phyloP scores from a whole-genome alignment of 2,888 invertebrate species.

The Zaprionus bogoriensis region DNA sequence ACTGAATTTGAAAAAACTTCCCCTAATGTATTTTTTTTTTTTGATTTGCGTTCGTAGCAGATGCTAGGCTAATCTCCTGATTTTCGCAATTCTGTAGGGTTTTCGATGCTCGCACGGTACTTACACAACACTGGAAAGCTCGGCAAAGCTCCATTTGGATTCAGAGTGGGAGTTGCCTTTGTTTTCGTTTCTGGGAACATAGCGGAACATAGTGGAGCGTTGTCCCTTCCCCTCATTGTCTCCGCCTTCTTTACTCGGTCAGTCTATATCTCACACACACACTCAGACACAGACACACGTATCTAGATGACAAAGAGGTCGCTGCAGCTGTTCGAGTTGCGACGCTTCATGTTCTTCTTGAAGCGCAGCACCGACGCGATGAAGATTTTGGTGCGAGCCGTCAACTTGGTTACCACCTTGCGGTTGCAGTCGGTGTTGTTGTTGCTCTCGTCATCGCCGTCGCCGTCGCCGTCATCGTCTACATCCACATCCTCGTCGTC shows the following conservation, averaged over 20 bases:
- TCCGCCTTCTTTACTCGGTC: background rate
- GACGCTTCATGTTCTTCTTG: constrained; percentile 80
- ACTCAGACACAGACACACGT: background rate
- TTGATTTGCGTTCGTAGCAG: too few relatives aligned
- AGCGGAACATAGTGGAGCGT: too few relatives aligned
- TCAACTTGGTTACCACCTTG: constrained; percentile 80
- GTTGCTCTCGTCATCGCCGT: constrained; percentile 12
- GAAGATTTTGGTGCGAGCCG: constrained; percentile 81
- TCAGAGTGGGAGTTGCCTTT: background rate
- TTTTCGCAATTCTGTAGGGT: background rate
- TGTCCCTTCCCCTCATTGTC: too few relatives aligned
- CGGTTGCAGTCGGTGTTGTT: constrained; percentile 59
- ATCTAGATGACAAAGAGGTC: constrained; percentile 82
- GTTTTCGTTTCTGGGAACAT: too few relatives aligned
- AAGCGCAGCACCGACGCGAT: constrained; percentile 81
- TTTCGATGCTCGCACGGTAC: background rate
- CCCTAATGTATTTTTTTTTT: too few relatives aligned
- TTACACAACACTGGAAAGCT: background rate
- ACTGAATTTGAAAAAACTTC: too few relatives aligned
- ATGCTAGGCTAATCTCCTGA: background rate
- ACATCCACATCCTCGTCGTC: constrained; percentile 1
- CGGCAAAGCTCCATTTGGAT: background rate
- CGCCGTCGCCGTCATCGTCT: background rate
- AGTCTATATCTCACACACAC: constrained; percentile 5
- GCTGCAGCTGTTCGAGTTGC: constrained; percentile 82